Conservation (phyloP, 64 coral and sea anemone genomes). For the Pocillopora verrucosa region DNA sequence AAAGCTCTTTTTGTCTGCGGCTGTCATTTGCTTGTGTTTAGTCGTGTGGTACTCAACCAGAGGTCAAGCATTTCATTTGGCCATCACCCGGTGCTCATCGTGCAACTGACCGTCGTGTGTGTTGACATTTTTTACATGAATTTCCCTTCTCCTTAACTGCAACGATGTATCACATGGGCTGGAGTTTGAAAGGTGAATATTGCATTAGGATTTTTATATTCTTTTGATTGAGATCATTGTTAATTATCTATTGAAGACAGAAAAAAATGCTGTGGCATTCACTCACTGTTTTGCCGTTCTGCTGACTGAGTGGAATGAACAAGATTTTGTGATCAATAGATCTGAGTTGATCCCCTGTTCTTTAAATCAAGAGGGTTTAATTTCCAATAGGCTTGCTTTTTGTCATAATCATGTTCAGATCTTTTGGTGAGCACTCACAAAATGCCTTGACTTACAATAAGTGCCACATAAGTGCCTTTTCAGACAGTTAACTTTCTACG, state of each 20-base stretch:
- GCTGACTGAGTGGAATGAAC: background rate
- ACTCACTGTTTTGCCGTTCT: background rate
- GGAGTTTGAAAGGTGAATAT: conserved; percentile 38
- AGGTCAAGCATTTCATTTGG: conserved; percentile 42
- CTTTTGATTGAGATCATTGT: conserved; percentile 9
- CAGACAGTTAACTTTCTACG: background rate
- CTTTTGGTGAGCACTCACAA: background rate
- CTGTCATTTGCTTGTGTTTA: conserved; percentile 5
- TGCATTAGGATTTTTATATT: conserved; percentile 26
- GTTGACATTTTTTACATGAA: conserved; percentile 6
- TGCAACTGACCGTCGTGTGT: background rate
- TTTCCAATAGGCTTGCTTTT: conserved; percentile 9
- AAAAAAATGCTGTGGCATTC: background rate
- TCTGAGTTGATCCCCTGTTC: conserved; percentile 12
- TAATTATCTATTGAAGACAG: conserved; percentile 24
- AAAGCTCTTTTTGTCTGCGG: conserved; percentile 32
- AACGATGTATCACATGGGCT: conserved; percentile 15
- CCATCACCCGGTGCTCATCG: conserved; percentile 16
- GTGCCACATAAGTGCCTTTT: background rate
- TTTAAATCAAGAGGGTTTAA: conserved; percentile 21
- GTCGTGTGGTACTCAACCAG: conserved; percentile 16
- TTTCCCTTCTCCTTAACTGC: background rate
- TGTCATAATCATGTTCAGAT: background rate
- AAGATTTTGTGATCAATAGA: background rate
- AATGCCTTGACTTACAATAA: background rate